Base-by-base conservation (phyloP, 1,140 invertebrate species). In the Magallana gigas region DNA sequence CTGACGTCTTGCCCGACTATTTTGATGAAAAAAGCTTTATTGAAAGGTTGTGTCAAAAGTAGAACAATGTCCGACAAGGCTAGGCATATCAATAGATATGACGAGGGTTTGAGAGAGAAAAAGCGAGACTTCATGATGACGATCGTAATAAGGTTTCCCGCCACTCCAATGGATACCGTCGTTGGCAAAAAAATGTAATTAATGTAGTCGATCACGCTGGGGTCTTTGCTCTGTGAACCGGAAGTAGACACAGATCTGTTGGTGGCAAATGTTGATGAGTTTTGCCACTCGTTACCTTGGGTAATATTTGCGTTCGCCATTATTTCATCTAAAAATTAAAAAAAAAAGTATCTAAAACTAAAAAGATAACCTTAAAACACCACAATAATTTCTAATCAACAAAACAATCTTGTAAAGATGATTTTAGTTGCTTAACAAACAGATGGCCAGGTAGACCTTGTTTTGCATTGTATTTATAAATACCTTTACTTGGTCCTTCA, bases 81-180 rank as follows among this genome's bases (percentile, higher is more conserved):
- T 7, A 76, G 68, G 5, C 68, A 80, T 18, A 83, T 86, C 29
- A 86, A 83, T 16, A 87, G 64, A 29, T 64, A 87, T 80, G 71
- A 84, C 16, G 86, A 87, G 0, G 80, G 85, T 11, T 62, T 56
- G 12, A 36, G n/a, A 1, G 83, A 81, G 60, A 59, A 84, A 0
- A 36, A 68, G 59, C 18, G 58, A 3, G n/a, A 68, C 58, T 60
- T 88, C 90, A 84, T 91, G 16, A 87, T 85, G 9, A 87, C 60
- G 11, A 92, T 88, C 4, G 90, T 92, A 1, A 90, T 18, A 0
- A 57, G 8, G 62, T 92, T 92, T 23, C 92, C 92, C 57, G 87
- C 18, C 0, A 92, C 1, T 14, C 92, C 90, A 6, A 86, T 57
- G 1, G 89, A 16, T 5, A 91, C 57, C 16, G 89, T 87, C 0